Evolutionary conservation across 2,113 vertebrate genomes (phyloP), one percentile per base, ranked within the genome.

Genomic region (Caranx melampygus): DNA sequence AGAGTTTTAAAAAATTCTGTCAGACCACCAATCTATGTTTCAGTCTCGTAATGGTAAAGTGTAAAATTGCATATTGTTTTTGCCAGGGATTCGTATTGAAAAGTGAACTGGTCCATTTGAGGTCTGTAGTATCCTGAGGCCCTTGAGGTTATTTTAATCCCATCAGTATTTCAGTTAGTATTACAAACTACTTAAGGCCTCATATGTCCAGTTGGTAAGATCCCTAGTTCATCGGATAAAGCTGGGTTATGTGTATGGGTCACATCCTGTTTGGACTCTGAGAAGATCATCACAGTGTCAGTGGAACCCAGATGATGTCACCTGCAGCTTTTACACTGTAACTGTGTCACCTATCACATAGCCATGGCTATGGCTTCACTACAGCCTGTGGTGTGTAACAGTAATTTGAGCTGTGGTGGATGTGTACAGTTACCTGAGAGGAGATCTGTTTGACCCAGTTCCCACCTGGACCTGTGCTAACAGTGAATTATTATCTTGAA

Each of bases 301-400:
- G 60, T 0, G 58, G 31, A 31, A 14, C 33, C 37, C 78, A 75
- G 66, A 80, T 78, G 68, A 77, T 33, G 2, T 26, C 8, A 26
- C 58, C 68, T 59, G 59, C 65, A 51, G 79, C 52, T 71, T 20
- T 7, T 4, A 13, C 52, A 34, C n/a, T n/a, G n/a, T n/a, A n/a
- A n/a, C n/a, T n/a, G 62, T 51, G 75, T 66, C 60, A 33, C 26
- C 0, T 26, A 26, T 82, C 81, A 4, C 3, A 8, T 73, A 20
- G 42, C 81, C 5, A 40, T 44, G n/a, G 66, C 61, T 72, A n/a
- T 40, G 33, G 81, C 77, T 61, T 78, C 74, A 62, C 68, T 69
- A 4, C n/a, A 20, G 45, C 33, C 16, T 5, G 20, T 5, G 37
- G 47, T 61, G 20, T 40, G 64, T 31, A 4, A 26, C n/a, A 0